Base-by-base conservation (phyloP, 2,888 invertebrate genomes). In the Lycia hirtaria region DNA sequence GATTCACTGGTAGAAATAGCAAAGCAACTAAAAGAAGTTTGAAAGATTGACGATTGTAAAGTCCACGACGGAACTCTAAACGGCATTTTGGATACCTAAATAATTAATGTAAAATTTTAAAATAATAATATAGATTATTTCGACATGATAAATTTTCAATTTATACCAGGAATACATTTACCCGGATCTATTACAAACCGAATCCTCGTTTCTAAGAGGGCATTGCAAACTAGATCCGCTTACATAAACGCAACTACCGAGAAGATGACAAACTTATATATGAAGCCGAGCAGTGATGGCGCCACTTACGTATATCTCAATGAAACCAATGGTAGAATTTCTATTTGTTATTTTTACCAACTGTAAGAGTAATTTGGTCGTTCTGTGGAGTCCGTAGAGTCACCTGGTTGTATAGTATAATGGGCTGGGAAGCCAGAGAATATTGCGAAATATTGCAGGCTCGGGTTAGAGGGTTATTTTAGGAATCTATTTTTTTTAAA, bases 401-500 rank as follows among this genome's bases (percentile, higher is more conserved):
- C 24, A 22, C n/a, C n/a, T n/a, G n/a, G 26, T 26, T 17, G 26
- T 20, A 26, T 20, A 30, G 26, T 20, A 26, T 20, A 30, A 44
- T 24, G 30, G 37, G 28, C 26, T 37, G 24, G 26, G 17, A 51
- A 51, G 28, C 28, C 28, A 9, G n/a, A 14, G 10, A 51, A 35
- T 14, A 26, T 52, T 37, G 14, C 20, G 20, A 43, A 26, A 10
- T 44, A 52, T 37, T 44, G 44, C 44, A 28, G n/a, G 20, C 15
- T 37, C n/a, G 28, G 14, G 17, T 26, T 33, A 6, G 5, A 19
- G 10, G 22, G 32, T 22, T 51, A 41, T 17, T 33, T 35, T 32
- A 33, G 9, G 43, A 43, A 30, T 10, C 49, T 49, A 47, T 47
- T 47, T 47, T 26, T 47, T 33, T 44, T 22, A 9, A 2, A 17